Conservation (phyloP, 2,888 invertebrate species). For the Minunthozetes semirufus region DNA sequence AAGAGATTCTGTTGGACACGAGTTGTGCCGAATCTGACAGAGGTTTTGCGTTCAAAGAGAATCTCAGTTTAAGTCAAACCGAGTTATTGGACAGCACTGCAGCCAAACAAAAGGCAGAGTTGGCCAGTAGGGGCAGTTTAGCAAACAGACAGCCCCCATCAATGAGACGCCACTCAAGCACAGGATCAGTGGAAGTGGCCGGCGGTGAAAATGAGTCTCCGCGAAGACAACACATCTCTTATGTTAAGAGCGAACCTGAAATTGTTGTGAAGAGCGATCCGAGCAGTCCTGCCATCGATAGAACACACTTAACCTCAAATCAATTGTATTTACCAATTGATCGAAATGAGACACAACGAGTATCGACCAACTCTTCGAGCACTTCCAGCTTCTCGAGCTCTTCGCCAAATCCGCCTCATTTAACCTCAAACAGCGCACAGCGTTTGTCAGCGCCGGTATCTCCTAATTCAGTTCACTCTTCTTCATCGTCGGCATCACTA, state of each 20-base stretch:
- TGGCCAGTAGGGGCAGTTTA: slow-evolving; percentile 64
- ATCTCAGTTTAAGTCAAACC: slow-evolving; percentile 12
- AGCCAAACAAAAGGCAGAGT: slow-evolving; percentile 73
- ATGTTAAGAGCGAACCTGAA: background rate
- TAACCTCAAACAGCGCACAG: background rate
- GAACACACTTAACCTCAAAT: background rate
- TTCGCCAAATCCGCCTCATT: slow-evolving; percentile 13
- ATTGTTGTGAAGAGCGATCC: background rate
- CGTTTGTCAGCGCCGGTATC: slow-evolving; percentile 9
- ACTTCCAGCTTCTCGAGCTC: background rate
- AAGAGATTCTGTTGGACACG: background rate
- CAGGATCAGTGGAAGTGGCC: slow-evolving; percentile 39
- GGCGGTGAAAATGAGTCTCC: background rate
- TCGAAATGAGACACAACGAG: background rate
- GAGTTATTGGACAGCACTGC: slow-evolving; percentile 68
- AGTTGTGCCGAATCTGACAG: background rate
- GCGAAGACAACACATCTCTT: slow-evolving; percentile 8
- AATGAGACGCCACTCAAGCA: slow-evolving; percentile 44
- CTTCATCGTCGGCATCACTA: slow-evolving; percentile 1
- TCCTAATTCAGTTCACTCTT: slow-evolving; percentile 7
- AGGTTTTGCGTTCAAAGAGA: background rate
- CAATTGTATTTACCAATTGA: slow-evolving; percentile 19
- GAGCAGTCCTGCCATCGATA: background rate
- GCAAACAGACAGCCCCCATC: slow-evolving; percentile 58
- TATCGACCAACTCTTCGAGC: background rate